Conservation (phyloP, 2,888 invertebrate genomes). For the Ecliptopera silaceata region DNA sequence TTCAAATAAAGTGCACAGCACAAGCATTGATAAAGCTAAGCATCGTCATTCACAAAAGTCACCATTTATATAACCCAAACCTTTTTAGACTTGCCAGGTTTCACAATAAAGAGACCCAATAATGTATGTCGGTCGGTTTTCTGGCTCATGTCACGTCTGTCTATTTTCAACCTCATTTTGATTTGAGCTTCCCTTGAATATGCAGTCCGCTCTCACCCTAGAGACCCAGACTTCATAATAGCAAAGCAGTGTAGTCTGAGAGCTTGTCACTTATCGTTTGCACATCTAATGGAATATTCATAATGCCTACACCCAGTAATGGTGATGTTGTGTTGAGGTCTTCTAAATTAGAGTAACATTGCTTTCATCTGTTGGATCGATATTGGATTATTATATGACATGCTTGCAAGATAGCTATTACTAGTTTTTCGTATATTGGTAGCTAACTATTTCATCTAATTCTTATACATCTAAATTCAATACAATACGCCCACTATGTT, state of each 20-base stretch:
- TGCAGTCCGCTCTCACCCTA: constrained; percentile 19
- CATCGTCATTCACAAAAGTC: no score
- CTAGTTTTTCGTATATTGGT: no score
- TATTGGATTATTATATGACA: background rate
- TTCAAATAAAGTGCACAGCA: background rate
- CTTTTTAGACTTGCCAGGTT: background rate
- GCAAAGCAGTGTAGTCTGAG: constrained; percentile 39
- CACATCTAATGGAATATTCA: constrained; percentile 38
- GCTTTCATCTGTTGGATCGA: background rate
- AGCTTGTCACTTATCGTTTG: constrained; percentile 43
- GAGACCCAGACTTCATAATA: constrained; percentile 37
- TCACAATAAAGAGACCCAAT: background rate
- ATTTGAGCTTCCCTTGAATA: background rate
- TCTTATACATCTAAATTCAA: no score
- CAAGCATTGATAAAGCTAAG: no score
- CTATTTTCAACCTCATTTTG: background rate
- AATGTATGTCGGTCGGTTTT: background rate
- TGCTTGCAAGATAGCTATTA: no score
- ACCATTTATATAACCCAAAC: background rate
- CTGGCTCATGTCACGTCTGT: background rate
- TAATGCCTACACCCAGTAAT: constrained; percentile 15
- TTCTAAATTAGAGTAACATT: background rate
- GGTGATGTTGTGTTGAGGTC: constrained; percentile 3
- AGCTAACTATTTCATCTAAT: no score
- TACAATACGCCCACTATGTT: no score